phyloP scores from a whole-genome alignment of 1,140 invertebrate genomes.

The Campoletis sonorensis region DNA sequence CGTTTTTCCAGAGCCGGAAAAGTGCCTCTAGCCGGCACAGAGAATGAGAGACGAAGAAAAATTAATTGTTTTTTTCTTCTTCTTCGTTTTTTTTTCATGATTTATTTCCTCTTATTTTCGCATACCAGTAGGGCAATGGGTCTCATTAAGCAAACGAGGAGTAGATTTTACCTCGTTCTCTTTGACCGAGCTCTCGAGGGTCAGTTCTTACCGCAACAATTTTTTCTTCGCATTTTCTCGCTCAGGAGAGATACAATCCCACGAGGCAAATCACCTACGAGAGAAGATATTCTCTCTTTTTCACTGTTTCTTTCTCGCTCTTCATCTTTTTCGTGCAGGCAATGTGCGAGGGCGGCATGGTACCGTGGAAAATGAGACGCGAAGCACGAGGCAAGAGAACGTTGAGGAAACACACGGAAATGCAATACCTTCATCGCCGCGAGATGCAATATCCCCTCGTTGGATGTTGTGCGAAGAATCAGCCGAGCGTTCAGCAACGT shows the following conservation, averaged over 20 bases:
- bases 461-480: constrained; percentile 9
- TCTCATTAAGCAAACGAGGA: constrained; percentile 1
- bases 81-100: neutral
- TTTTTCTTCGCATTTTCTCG: neutral
- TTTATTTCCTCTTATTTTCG: too few species aligned
- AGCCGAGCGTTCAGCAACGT: constrained; percentile 16
- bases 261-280: neutral
- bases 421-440: neutral
- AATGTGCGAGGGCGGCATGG: neutral
- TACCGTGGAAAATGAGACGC: constrained; percentile 3
- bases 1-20: neutral
- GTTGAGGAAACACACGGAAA: constrained; percentile 13
- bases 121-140: constrained; percentile 3
- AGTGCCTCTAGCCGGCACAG: neutral
- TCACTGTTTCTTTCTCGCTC: neutral
- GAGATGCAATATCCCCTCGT: constrained; percentile 14
- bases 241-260: neutral
- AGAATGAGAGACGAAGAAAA: neutral
- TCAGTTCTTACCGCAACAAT: neutral
- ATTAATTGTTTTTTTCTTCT: neutral
- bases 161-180: neutral
- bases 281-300: neutral
- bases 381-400: neutral
- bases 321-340: neutral
- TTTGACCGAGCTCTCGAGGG: neutral